Conservation (phyloP, 2,113 vertebrate species). For the Clupea harengus region DNA sequence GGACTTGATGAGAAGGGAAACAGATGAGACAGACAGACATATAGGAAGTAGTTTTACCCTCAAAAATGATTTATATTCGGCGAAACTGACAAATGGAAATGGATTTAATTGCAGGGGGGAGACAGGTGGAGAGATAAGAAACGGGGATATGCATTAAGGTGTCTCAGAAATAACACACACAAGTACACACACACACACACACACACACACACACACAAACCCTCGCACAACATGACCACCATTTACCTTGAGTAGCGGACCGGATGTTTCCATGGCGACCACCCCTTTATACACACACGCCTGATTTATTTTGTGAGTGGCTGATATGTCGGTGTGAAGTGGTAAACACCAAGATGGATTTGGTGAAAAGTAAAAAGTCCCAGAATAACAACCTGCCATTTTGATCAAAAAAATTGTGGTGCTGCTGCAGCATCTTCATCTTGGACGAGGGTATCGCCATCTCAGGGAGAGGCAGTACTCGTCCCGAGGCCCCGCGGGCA, state of each 20-base stretch:
- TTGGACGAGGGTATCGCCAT: background rate
- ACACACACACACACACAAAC: background rate
- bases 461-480: background rate
- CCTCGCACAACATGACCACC: background rate
- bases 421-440: background rate
- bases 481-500: background rate
- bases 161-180: background rate
- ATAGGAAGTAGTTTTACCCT: background rate
- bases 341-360: background rate
- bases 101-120: no score
- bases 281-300: background rate
- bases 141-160: background rate
- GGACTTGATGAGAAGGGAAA: background rate
- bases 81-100: background rate
- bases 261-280: background rate
- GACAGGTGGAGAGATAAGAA: background rate
- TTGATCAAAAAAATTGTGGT: background rate
- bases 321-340: background rate
- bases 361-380: background rate
- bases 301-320: background rate
- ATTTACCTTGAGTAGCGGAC: background rate
- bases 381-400: constrained; percentile 9
- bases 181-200: background rate
- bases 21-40: background rate
- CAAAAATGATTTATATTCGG: no score